Conservation (phyloP, 2,113 vertebrate genomes). For the Chelonoidis abingdonii region DNA sequence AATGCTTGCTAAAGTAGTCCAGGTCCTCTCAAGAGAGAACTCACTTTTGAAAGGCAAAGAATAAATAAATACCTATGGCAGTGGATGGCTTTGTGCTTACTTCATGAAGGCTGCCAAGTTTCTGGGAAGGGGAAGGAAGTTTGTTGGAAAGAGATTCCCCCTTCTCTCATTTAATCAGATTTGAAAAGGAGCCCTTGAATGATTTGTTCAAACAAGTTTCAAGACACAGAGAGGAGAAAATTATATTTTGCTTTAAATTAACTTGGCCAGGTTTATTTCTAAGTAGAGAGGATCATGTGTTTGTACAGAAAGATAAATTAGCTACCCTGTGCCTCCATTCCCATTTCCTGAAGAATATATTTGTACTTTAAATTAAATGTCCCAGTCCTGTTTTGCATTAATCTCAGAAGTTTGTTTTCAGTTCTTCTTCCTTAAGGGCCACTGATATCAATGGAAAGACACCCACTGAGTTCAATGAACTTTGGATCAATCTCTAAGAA, state of each 20-base stretch:
- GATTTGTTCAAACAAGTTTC: neutral
- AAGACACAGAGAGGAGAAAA: fast-evolving
- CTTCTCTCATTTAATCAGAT: too few species aligned
- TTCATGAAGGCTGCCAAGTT: neutral
- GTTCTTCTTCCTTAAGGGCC: neutral
- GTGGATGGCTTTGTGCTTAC: neutral
- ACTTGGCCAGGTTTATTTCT: neutral
- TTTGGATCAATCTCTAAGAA: neutral
- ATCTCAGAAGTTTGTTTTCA: neutral
- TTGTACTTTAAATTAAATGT: neutral
- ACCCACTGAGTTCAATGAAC: fast-evolving
- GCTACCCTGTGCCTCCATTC: neutral
- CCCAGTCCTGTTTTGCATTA: neutral
- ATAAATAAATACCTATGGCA: neutral
- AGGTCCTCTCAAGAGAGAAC: neutral
- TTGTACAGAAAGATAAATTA: neutral
- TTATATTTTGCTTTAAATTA: neutral
- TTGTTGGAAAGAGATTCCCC: too few species aligned
- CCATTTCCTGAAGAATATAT: neutral
- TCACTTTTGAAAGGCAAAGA: neutral
- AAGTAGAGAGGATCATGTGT: neutral
- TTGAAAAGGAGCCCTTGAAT: neutral
- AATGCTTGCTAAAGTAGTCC: neutral
- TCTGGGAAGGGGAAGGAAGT: neutral
- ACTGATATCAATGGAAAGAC: neutral